phyloP scores from a whole-genome alignment of 2,113 vertebrate species.

The Plecturocebus donacophilus region DNA sequence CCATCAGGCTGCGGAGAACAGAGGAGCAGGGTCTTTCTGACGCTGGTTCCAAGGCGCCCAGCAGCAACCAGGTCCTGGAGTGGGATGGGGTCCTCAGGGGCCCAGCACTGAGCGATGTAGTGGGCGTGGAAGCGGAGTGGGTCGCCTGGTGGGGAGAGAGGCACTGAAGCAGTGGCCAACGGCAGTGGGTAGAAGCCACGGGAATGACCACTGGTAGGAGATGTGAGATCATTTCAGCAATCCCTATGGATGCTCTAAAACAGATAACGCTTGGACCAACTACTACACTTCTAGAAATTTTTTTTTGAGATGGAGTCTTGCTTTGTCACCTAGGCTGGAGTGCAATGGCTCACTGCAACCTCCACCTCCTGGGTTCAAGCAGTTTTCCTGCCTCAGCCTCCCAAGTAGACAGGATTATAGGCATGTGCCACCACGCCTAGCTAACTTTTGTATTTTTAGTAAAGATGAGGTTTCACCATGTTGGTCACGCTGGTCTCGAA shows the following conservation, averaged over 20 bases:
- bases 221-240: fast-evolving
- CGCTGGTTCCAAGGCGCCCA: conserved; percentile 90
- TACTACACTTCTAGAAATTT: not conserved
- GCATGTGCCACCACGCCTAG: too few relatives aligned
- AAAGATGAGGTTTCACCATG: too few relatives aligned
- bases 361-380: too few relatives aligned
- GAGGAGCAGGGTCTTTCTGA: conserved; percentile 91
- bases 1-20: conserved; percentile 83
- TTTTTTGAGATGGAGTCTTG: not conserved
- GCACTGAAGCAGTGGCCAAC: not conserved
- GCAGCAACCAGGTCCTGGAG: conserved; percentile 87
- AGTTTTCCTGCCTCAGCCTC: too few relatives aligned
- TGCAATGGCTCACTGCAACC: too few relatives aligned
- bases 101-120: conserved; percentile 90
- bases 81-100: conserved; percentile 77
- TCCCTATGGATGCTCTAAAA: not conserved
- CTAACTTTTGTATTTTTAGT: too few relatives aligned
- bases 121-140: conserved; percentile 93
- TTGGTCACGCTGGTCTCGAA: too few relatives aligned
- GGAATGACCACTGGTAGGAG: fast-evolving
- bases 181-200: too few relatives aligned
- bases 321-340: too few relatives aligned
- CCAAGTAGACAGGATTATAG: too few relatives aligned
- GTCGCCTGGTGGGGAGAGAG: conserved; percentile 84
- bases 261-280: not conserved